Evolutionary conservation across 2,113 vertebrate species (phyloP).

Genomic region (Coptodon bakossiorum): DNA sequence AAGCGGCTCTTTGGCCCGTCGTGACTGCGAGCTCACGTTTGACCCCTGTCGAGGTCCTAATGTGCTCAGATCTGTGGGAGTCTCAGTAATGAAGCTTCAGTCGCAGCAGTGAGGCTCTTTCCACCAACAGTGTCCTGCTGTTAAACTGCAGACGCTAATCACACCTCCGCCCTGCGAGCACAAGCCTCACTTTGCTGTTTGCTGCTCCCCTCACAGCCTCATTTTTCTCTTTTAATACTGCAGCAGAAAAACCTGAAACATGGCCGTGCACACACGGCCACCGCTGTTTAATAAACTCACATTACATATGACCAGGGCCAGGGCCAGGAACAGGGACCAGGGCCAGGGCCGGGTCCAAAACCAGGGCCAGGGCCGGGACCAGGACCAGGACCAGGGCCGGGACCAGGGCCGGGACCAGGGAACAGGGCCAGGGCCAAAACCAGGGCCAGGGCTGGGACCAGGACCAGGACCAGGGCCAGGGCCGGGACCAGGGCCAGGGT

Average conservation of each 20-base stretch:
- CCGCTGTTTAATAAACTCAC: background rate
- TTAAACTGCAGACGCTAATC: background rate
- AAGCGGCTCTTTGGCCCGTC: background rate
- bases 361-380: rapidly evolving
- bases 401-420: rapidly evolving
- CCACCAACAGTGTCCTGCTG: background rate
- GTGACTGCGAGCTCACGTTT: background rate
- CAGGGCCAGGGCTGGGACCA: rapidly evolving
- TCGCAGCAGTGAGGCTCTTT: background rate
- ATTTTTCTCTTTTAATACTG: background rate
- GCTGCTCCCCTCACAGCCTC: background rate
- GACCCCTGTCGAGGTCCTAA: background rate
- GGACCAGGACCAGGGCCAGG: rapidly evolving
- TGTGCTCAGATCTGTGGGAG: background rate
- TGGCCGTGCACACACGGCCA: background rate
- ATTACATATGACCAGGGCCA: rapidly evolving
- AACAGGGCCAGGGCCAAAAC: rapidly evolving
- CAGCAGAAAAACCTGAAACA: background rate
- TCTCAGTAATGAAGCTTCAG: background rate
- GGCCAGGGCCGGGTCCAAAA: rapidly evolving
- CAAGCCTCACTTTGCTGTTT: background rate
- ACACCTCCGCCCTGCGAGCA: background rate
- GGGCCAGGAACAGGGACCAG: rapidly evolving
- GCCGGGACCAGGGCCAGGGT: rapidly evolving
- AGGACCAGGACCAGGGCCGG: rapidly evolving